Conservation (phyloP, 2,797 vertebrate genomes). For the Cottoperca gobio region DNA sequence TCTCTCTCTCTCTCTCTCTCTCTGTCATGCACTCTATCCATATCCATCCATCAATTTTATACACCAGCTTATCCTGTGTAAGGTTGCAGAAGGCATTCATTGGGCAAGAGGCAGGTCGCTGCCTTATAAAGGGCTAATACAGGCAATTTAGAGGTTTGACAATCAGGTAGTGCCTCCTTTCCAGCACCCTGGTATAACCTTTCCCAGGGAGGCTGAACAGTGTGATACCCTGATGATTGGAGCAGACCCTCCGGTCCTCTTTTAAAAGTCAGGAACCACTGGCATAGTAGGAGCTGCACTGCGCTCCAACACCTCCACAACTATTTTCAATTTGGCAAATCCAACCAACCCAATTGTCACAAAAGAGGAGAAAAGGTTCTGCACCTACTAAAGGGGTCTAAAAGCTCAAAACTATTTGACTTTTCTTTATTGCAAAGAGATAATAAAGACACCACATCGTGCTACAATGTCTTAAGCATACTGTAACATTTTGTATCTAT, state of each 20-base stretch:
- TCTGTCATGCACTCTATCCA: background rate
- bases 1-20: background rate
- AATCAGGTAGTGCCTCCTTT: conserved; percentile 10
- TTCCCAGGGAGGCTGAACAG: conserved; percentile 1
- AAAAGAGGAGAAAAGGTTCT: background rate
- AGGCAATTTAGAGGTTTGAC: conserved; percentile 3
- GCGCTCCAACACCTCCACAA: background rate
- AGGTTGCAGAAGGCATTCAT: background rate
- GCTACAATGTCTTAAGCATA: background rate
- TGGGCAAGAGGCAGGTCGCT: background rate
- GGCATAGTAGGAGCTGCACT: background rate
- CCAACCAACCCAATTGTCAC: background rate
- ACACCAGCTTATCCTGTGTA: background rate
- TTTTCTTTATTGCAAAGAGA: background rate
- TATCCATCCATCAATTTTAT: background rate
- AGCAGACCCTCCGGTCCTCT: background rate
- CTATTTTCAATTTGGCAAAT: background rate
- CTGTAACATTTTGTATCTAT: background rate
- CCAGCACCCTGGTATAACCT: background rate
- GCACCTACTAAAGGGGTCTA: background rate
- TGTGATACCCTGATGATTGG: conserved; percentile 18
- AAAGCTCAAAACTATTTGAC: background rate
- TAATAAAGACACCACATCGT: background rate
- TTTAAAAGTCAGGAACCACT: background rate
- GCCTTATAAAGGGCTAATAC: background rate